Evolutionary conservation across 2,113 vertebrate species (phyloP).

Genomic region (Coptodon bakossiorum): DNA sequence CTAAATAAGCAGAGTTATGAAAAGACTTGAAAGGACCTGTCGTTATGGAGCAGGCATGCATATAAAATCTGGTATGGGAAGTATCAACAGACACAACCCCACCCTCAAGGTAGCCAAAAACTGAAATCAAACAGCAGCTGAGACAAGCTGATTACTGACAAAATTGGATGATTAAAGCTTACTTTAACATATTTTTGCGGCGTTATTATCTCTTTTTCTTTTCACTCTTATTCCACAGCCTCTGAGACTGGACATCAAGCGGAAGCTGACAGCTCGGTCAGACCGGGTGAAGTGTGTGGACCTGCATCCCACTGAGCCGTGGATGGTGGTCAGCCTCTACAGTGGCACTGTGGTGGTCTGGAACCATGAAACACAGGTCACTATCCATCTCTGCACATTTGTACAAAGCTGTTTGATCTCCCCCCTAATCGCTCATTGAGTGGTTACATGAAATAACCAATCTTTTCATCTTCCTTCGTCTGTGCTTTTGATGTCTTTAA

Average conservation of each 20-base stretch:
- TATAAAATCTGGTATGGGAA: constrained; percentile 28
- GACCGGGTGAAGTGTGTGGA: constrained; percentile 95
- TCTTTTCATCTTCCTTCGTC: background rate
- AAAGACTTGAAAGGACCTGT: background rate
- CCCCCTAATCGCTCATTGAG: background rate
- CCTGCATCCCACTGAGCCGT: constrained; percentile 90
- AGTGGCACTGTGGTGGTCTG: constrained; percentile 93
- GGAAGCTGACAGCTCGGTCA: constrained; percentile 88
- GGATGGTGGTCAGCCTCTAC: constrained; percentile 97
- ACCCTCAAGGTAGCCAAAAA: background rate
- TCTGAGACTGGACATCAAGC: constrained; percentile 93
- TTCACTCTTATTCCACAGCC: constrained; percentile 67
- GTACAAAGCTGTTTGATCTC: background rate
- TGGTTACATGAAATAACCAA: background rate
- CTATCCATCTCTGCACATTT: background rate
- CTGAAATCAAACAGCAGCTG: background rate
- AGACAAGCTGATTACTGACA: background rate
- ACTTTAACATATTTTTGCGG: fast-evolving
- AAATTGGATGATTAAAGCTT: background rate
- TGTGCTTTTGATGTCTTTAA: background rate
- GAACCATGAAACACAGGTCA: constrained; percentile 95
- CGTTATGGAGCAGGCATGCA: constrained; percentile 18
- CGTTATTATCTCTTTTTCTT: background rate
- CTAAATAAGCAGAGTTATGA: background rate
- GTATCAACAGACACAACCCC: constrained; percentile 33